Base-by-base conservation (phyloP, 2,888 invertebrate species). In the Drosophila dives region DNA sequence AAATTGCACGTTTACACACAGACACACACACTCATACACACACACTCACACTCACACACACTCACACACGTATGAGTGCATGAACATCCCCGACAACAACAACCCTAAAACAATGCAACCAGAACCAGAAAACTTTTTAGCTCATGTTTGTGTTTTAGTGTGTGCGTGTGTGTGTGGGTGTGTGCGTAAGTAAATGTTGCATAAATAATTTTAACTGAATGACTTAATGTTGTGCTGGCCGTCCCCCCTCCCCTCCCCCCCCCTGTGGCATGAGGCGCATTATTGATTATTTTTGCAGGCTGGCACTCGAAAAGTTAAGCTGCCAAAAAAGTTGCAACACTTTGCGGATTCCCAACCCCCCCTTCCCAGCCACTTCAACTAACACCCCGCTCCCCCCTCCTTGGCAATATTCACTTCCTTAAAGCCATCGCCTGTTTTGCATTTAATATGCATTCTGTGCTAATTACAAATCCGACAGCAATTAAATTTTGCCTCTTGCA, bases 151-250 rank as follows among this genome's bases (percentile, higher is more conserved):
- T 66, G 71, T 11, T 15, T 15, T 15, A 15, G 36, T 32, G 53
- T 61, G 50, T 58, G 66, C 59, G 63, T 68, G 12, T 58, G 40
- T 64, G 48, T 64, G 34, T 70, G 50, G 58, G 33, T 55, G 81
- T 86, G 72, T 89, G 87, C 72, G 88, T 85, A 87, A 89, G 79
- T 90, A 89, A 89, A 85, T 85, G 85, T 88, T 88, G 82, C 90
- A 90, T 91, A 91, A 91, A 90, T 91, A 88, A 88, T 88, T 81
- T 85, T 65, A 85, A 77, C 78, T 79, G 83, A 91, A 91, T 90
- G 89, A 90, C 91, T 91, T 90, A 91, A 90, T 91, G 86, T 76
- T 77, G 75, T 56, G 74, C 50, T 40, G 60, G 49, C 50, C 54
- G 51, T 62, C 65, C 69, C 49, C 48, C 7, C 64, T 64, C 69